Evolutionary conservation across 2,113 vertebrate species (phyloP).

Genomic region (Cryptomyrus ogoouensis): DNA sequence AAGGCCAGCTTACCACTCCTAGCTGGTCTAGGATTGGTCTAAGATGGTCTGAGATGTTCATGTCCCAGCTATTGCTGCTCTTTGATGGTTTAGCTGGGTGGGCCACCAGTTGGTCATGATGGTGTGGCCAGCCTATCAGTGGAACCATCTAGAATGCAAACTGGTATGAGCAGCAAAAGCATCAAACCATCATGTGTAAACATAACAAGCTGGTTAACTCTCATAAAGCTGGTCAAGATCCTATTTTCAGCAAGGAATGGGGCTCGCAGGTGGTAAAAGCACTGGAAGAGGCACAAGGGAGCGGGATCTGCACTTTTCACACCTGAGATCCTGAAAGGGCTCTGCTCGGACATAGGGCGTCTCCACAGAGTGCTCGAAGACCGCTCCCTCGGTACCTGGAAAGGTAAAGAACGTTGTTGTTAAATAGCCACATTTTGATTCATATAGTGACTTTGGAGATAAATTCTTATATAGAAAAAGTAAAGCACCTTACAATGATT

Average conservation of each 20-base stretch:
- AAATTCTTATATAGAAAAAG: background rate
- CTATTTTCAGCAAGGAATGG: background rate
- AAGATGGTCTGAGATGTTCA: background rate
- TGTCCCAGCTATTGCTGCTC: background rate
- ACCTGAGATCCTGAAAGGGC: slow-evolving; percentile 94
- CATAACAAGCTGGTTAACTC: background rate
- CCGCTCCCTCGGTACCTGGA: slow-evolving; percentile 90
- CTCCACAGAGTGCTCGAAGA: slow-evolving; percentile 93
- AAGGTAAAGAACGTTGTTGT: background rate
- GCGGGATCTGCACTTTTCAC: slow-evolving; percentile 37
- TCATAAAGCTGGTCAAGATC: background rate
- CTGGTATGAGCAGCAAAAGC: background rate
- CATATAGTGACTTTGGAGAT: background rate
- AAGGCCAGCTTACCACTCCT: background rate
- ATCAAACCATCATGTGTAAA: background rate
- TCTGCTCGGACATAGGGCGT: slow-evolving; percentile 93
- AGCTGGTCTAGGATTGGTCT: background rate
- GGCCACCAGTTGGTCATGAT: background rate
- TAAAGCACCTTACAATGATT: background rate
- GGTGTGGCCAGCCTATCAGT: background rate
- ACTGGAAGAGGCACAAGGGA: background rate
- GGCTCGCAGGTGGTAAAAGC: background rate
- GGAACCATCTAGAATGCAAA: background rate
- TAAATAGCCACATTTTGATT: background rate
- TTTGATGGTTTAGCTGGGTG: background rate